Percentiles rank a stretch among this genome's conserved stretches.
Conservation (phyloP, 2,888 invertebrate genomes). For the Hesperia comma region DNA sequence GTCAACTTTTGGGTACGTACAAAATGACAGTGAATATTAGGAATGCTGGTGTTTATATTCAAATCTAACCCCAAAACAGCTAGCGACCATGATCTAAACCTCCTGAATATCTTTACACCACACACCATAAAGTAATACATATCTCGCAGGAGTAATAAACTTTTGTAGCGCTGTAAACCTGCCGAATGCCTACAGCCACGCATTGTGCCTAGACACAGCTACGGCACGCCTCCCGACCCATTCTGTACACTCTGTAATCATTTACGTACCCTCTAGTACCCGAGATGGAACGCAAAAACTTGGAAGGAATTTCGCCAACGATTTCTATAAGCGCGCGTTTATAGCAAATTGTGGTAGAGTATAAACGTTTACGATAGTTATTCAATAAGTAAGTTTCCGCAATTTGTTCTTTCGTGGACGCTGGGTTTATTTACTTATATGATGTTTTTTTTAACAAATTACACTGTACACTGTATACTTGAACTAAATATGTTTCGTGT, state of each 20-base stretch:
- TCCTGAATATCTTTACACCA: slow-evolving; percentile 41
- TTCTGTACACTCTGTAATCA: slow-evolving; percentile 25
- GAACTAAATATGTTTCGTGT: no score
- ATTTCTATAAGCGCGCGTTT: slow-evolving; percentile 21
- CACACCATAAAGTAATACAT: slow-evolving; percentile 46
- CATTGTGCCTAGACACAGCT: slow-evolving; percentile 56
- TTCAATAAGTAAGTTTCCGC: slow-evolving; percentile 24
- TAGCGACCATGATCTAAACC: no score
- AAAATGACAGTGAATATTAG: no score
- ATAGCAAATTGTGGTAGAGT: slow-evolving; percentile 28
- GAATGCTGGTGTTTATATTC: no score
- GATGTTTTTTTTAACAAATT: not conserved
- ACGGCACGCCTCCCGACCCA: slow-evolving; percentile 23
- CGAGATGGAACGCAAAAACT: slow-evolving; percentile 25
- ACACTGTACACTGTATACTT: no score
- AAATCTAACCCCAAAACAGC: no score
- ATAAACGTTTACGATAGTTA: slow-evolving; percentile 27
- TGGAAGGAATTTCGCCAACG: slow-evolving; percentile 8
- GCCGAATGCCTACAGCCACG: slow-evolving; percentile 57
- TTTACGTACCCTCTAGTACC: slow-evolving; percentile 26
- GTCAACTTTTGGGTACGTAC: no score
- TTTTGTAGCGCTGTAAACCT: slow-evolving; percentile 63
- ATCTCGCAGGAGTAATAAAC: slow-evolving; percentile 66
- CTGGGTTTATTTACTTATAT: not conserved
- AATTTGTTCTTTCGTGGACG: not conserved